Evolutionary conservation across 2,888 invertebrate genomes (phyloP).

Genomic region (Anorthoa munda): DNA sequence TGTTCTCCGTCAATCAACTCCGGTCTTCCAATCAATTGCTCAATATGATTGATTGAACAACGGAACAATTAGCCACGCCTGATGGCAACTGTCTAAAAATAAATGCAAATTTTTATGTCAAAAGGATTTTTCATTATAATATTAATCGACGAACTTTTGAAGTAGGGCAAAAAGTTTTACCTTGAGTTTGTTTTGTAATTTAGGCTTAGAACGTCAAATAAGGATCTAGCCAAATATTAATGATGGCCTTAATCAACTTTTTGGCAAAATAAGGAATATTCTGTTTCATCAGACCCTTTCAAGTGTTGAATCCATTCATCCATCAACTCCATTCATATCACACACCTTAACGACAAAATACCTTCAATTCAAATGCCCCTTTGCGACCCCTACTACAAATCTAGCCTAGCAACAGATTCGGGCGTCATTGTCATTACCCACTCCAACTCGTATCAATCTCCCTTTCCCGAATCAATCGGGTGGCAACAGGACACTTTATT

Average conservation of each 20-base stretch:
- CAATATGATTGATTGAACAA: slow-evolving; percentile 59
- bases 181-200: slow-evolving; percentile 23
- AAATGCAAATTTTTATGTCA: slow-evolving; percentile 34
- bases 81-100: slow-evolving; percentile 43
- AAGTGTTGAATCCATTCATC: slow-evolving; percentile 3
- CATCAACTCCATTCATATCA: background rate
- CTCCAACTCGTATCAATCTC: slow-evolving; percentile 52
- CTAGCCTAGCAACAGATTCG: slow-evolving; percentile 48
- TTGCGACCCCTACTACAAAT: background rate
- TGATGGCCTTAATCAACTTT: background rate
- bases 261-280: slow-evolving; percentile 5
- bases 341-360: slow-evolving; percentile 2
- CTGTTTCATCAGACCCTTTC: background rate
- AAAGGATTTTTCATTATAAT: slow-evolving; percentile 30
- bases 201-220: slow-evolving; percentile 6
- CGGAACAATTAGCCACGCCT: slow-evolving; percentile 48
- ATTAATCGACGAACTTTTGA: slow-evolving; percentile 25
- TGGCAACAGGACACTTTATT: slow-evolving; percentile 60
- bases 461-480: slow-evolving; percentile 55
- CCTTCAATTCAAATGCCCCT: background rate
- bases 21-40: slow-evolving; percentile 52
- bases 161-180: background rate
- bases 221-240: slow-evolving; percentile 3
- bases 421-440: slow-evolving; percentile 37
- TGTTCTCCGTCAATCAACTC: slow-evolving; percentile 42